These are phyloP conservation scores for Empis livida DNA, from an alignment of 2,888 invertebrate genomes.

Conservation along the genomic window DNA sequence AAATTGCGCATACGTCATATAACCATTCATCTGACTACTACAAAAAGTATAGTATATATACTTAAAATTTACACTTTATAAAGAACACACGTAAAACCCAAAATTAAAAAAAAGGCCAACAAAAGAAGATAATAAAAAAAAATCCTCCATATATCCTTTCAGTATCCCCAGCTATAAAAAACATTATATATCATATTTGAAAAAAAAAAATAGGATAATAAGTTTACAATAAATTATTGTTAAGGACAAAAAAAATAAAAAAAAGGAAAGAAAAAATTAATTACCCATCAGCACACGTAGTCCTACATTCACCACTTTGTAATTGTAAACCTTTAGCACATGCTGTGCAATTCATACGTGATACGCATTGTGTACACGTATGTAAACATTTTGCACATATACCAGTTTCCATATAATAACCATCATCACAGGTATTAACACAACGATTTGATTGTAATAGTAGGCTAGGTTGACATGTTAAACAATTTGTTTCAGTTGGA, in stretches of 20 bases:
- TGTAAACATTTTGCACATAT: constrained; percentile 68
- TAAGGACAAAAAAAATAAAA: not conserved
- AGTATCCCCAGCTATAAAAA: not conserved
- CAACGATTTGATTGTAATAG: constrained; percentile 61
- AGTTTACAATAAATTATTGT: not conserved
- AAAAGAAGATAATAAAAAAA: not conserved
- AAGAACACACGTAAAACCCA: not conserved
- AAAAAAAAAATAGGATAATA: not conserved
- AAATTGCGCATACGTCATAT: too few relatives aligned
- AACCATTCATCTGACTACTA: too few relatives aligned
- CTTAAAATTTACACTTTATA: too few relatives aligned
- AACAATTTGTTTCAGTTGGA: constrained; percentile 54
- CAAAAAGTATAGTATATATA: too few relatives aligned
- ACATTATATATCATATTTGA: too few relatives aligned
- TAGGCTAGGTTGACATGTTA: constrained; percentile 61
- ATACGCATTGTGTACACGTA: constrained; percentile 64
- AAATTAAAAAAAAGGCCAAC: not conserved
- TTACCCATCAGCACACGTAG: constrained; percentile 61
- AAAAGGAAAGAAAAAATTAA: constrained; percentile 14
- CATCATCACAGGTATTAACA: constrained; percentile 60
- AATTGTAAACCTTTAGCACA: constrained; percentile 64
- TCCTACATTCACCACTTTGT: constrained; percentile 71
- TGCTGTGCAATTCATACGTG: constrained; percentile 65
- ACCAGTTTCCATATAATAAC: constrained; percentile 59
- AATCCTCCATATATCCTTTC: not conserved